phyloP scores from a whole-genome alignment of 2,113 vertebrate genomes.

The Marmota monax region DNA sequence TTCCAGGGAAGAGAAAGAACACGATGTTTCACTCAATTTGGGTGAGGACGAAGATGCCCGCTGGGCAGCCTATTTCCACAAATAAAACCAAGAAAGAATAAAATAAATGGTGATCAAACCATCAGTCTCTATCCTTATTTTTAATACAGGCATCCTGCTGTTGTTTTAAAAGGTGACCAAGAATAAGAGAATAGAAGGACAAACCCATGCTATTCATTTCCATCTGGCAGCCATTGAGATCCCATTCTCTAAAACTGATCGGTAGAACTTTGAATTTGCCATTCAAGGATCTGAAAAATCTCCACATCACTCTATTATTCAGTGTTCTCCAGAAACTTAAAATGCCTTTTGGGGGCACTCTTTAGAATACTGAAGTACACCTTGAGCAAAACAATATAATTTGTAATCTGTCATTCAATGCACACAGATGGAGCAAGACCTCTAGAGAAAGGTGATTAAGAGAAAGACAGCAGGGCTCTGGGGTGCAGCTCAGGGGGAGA shows the following conservation, averaged over 20 bases:
- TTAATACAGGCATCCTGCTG: neutral
- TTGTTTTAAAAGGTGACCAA: constrained; percentile 1
- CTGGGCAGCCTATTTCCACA: constrained; percentile 83
- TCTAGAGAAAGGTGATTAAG: neutral
- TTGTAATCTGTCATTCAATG: neutral
- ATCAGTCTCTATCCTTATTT: neutral
- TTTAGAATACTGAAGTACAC: neutral
- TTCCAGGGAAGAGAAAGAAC: constrained; percentile 90
- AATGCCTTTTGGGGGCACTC: neutral
- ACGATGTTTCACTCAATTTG: constrained; percentile 88
- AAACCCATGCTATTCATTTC: neutral
- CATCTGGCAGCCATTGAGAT: too few species aligned
- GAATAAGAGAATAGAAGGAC: neutral
- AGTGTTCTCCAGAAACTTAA: neutral
- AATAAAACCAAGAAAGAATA: constrained; percentile 59
- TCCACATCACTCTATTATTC: neutral
- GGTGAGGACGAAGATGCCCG: constrained; percentile 88
- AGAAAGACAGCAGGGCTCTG: neutral
- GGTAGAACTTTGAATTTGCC: neutral
- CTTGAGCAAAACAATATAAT: neutral
- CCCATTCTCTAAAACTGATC: neutral
- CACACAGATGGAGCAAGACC: neutral
- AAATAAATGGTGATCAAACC: constrained; percentile 19
- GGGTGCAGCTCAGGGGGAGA: neutral
- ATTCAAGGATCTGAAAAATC: neutral